Base-by-base conservation (phyloP, 1,140 invertebrate genomes). In the Microvelia longipes region DNA sequence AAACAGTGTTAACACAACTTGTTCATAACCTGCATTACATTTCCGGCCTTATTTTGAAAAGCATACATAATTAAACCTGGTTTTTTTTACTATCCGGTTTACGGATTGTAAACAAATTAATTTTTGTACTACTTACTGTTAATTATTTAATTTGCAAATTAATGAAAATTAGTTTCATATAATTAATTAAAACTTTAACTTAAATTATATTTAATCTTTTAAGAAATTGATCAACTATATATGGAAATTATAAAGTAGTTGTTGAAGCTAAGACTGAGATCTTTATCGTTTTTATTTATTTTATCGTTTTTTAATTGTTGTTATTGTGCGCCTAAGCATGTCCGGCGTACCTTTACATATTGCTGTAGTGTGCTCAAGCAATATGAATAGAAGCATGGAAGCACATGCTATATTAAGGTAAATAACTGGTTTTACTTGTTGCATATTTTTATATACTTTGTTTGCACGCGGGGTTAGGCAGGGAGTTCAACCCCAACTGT, bases 371-470 rank as follows among this genome's bases (percentile, higher is more conserved):
- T 99, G 97, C 81, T 98, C 95, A 2, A 97, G 94, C 76, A 99
- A 99, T 80, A 98, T 98, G 92, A 99, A 99, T 78, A 84, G 97
- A 71, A 98, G 94, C 76, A 99, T 99, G 97, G 97, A 99, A 84
- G 96, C 96, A 15, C 97, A 99, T 85, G 91, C 91, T 68, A 96
- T 96, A 81, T 80, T 99, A 26, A 89, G 90, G 86, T 87, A 73
- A n/a, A 19, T 1, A 50, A 27, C 29, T 25, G 1, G 24, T 27
- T 1, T 13, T 28, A 27, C 26, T 14, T 0, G 60, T 1, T 69
- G 15, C 19, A 11, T 11, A 60, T 60, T 60, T 11, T 60, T 11
- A 60, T 11, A 11, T 60, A 60, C 11, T 11, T 60, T 60, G 19
- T 60, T 19, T 60, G 35, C 19, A 19, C 11, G 35, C 19, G n/a